These are phyloP conservation scores for Orthosia incerta DNA, from an alignment of 2,888 invertebrate species.

Conservation along the genomic window DNA sequence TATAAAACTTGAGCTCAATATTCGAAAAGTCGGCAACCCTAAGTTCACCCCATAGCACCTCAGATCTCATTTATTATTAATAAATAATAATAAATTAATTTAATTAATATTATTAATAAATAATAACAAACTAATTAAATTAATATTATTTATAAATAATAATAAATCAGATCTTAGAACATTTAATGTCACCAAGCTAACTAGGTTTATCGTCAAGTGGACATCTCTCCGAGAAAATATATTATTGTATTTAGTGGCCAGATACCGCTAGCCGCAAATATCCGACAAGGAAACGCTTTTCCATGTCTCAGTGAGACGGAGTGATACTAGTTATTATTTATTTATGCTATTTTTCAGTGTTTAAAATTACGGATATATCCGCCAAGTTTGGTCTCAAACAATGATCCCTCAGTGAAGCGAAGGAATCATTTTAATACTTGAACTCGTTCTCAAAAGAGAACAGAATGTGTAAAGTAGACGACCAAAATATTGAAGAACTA, in stretches of 20 bases:
- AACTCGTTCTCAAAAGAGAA: conserved; percentile 31
- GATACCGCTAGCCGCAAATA: conserved; percentile 45
- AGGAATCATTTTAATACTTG: conserved; percentile 15
- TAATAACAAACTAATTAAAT: too few relatives aligned
- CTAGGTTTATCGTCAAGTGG: conserved; percentile 39
- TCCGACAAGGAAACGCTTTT: conserved; percentile 61
- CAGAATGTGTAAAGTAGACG: conserved; percentile 23
- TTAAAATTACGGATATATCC: conserved; percentile 36
- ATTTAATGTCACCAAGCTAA: background rate
- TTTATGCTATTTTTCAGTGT: conserved; percentile 48
- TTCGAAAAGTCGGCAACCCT: conserved; percentile 28
- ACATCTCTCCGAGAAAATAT: conserved; percentile 45
- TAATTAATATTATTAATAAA: too few relatives aligned
- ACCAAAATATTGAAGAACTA: conserved; percentile 21
- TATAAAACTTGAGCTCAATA: background rate
- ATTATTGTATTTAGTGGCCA: conserved; percentile 51
- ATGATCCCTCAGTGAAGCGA: conserved; percentile 35
- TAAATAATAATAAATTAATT: too few relatives aligned
- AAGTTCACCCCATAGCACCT: conserved; percentile 3
- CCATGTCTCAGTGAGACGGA: conserved; percentile 58
- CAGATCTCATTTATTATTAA: too few relatives aligned
- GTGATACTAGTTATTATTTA: conserved; percentile 64
- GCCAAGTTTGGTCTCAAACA: conserved; percentile 44
- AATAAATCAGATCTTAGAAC: background rate
- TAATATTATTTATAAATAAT: too few relatives aligned